Evolutionary conservation across 2,113 vertebrate genomes (phyloP), one percentile per base, ranked within the genome.

Genomic region (Takifugu flavidus): DNA sequence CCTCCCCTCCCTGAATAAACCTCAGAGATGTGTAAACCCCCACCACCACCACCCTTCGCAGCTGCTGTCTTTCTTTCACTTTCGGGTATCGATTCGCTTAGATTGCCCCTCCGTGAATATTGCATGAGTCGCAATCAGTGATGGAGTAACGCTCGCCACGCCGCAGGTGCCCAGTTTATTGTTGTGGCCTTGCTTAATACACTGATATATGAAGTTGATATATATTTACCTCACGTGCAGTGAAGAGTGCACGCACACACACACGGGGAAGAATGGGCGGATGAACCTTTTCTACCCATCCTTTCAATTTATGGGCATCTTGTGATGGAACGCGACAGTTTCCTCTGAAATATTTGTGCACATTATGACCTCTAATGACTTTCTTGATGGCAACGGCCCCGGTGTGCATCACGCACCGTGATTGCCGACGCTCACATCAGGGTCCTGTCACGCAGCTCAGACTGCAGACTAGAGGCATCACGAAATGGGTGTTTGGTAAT

Each of bases 1-100:
- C 59, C 80, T 71, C 78, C 81, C 75, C 84, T 79, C 69, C 71
- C 34, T 87, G 80, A 88, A 89, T 88, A 84, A 89, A 87, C 87
- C 20, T 87, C 77, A 82, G 82, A 87, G 84, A 87, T 81, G 53
- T 79, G 80, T 82, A 15, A 76, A 43, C 61, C 78, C 74, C 20
- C 20, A 20, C 20, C 20, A 20, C 20, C 20, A 20, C 20, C 20
- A 20, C 20, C 77, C 79, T 82, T 77, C 77, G 73, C 53, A 70
- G 83, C 74, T 70, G 57, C 65, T 81, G 73, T 84, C 70, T 82
- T 84, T 82, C 65, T 79, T 85, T 82, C 63, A 59, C 76, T 71
- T 69, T 49, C 56, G 53, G 71, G 70, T 80, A 80, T 85, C 59
- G 74, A 76, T 84, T 81, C 56, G 62, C 66, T 71, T 77, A 52